These are phyloP conservation scores for Chrysolina oricalcia DNA, from an alignment of 2,888 invertebrate genomes.

Conservation along the genomic window DNA sequence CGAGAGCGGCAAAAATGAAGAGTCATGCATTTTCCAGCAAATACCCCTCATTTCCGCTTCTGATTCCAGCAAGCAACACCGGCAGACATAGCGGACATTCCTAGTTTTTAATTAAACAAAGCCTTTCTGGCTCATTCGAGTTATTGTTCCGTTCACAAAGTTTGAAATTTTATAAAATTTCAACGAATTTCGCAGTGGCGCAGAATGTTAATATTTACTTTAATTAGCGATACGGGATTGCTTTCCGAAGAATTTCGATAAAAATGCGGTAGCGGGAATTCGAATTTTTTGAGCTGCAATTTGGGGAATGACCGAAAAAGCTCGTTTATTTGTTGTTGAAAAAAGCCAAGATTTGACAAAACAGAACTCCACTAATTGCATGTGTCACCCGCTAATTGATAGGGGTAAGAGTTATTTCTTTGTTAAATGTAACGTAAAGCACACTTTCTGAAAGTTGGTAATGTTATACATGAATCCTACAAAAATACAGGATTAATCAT, in stretches of 20 bases:
- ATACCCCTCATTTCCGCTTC: background rate
- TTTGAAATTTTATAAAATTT: constrained; percentile 30
- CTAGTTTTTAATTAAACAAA: constrained; percentile 39
- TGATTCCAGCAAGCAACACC: background rate
- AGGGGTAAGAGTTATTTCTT: too few species aligned
- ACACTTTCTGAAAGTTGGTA: too few species aligned
- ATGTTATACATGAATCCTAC: too few species aligned
- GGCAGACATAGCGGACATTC: constrained; percentile 19
- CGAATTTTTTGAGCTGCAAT: background rate
- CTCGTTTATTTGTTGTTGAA: too few species aligned
- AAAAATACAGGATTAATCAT: too few species aligned
- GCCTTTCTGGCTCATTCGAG: constrained; percentile 6
- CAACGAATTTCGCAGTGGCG: constrained; percentile 23
- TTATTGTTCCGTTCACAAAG: constrained; percentile 30
- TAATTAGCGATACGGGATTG: constrained; percentile 17
- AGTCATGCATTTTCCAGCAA: background rate
- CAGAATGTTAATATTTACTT: constrained; percentile 14
- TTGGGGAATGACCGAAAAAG: background rate
- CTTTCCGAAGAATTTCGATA: constrained; percentile 1
- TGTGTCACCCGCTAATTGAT: too few species aligned
- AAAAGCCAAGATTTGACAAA: too few species aligned
- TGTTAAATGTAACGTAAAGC: too few species aligned
- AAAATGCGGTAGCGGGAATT: background rate
- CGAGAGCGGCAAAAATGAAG: too few species aligned
- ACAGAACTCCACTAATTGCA: too few species aligned